Evolutionary conservation across 2,113 vertebrate species (phyloP), one percentile per base, ranked within the genome.

Genomic region (Cynopterus brachyotis): DNA sequence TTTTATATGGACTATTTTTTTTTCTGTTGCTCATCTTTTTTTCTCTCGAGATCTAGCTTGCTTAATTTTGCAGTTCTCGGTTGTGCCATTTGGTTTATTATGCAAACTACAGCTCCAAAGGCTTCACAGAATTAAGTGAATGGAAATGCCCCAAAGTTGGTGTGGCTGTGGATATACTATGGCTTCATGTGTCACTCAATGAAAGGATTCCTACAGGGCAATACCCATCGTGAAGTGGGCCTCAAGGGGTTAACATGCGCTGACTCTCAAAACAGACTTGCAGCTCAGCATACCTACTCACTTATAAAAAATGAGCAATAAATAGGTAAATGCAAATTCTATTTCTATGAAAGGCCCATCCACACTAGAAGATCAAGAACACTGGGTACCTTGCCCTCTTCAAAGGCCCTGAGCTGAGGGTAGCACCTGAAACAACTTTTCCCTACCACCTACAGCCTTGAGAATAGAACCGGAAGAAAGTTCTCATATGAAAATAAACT

Each of bases 351-450:
- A 97, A 95, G 20, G 78, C n/a, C 79, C 57, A 47, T 80, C 86
- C 75, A 89, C 75, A 59, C 64, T 95, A 53, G 78, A 60, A 22
- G 87, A 96, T 94, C 35, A 92, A 97, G 86, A 95, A 92, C 57
- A 75, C 87, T 42, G 69, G 91, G 30, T 96, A 98, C 97, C 98
- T 98, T 97, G 93, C 79, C 28, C 85, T 97, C 96, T 98, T 98
- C 95, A 98, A 97, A 96, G 84, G 78, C 62, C 94, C 92, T 17
- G 95, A 78, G 69, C 84, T 83, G 95, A 98, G 92, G 84, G 96
- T 83, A 97, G 81, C 98, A 98, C 98, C 98, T 98, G 97, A 98
- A 99, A 98, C 88, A 98, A 98, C 97, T 98, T 97, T 98, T 97
- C 89, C 92, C 96, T 93, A 83, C 97, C 97, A 97, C 97, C 98